These are phyloP conservation scores for Phoeniculus purpureus DNA, from an alignment of 2,797 vertebrate species.

Conservation along the genomic window DNA sequence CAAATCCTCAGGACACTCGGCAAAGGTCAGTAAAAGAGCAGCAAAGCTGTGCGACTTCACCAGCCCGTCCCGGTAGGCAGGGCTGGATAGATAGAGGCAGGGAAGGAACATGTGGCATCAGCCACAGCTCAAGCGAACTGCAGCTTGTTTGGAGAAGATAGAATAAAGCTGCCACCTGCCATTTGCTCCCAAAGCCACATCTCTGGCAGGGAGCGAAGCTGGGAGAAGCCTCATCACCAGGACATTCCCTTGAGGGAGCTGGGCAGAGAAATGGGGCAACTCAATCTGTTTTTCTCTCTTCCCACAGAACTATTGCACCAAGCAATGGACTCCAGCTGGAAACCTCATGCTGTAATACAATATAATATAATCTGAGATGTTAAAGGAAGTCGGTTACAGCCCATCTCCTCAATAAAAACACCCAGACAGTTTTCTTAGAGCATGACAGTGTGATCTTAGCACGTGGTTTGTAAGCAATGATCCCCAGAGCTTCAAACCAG, in stretches of 20 bases:
- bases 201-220: not conserved
- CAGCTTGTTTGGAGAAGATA: not conserved
- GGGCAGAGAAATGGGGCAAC: not conserved
- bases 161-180: not conserved
- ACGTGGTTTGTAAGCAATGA: not conserved
- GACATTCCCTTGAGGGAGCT: not conserved
- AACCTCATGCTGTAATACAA: not conserved
- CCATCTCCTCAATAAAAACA: not conserved
- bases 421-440: not conserved
- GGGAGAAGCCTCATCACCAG: not conserved
- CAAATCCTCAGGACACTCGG: not conserved
- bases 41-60: not conserved
- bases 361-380: not conserved
- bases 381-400: not conserved
- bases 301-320: not conserved
- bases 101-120: accelerated
- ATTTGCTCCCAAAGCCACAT: not conserved
- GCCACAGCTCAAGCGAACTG: not conserved
- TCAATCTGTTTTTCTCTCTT: not conserved
- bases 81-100: not conserved
- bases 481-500: not conserved
- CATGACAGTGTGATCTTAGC: not conserved
- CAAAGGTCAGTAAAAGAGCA: not conserved
- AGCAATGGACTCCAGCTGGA: not conserved
- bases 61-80: not conserved